These are phyloP conservation scores for Hemiscyllium ocellatum DNA, from an alignment of 2,113 vertebrate genomes.

Conservation along the genomic window DNA sequence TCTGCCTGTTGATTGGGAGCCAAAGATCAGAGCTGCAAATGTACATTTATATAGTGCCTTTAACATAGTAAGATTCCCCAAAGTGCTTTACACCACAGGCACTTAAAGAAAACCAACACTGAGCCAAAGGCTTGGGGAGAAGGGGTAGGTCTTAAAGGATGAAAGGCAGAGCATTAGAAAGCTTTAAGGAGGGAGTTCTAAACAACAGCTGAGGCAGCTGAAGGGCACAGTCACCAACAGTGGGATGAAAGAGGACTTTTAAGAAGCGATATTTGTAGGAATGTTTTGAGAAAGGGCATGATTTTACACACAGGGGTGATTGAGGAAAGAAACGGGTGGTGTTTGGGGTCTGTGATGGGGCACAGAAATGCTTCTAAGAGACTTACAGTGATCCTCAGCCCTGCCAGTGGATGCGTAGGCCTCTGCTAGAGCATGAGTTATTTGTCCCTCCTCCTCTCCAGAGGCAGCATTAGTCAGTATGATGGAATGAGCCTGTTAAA, in stretches of 20 bases:
- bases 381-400: constrained; percentile 55
- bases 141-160: neutral
- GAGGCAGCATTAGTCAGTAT: constrained; percentile 51
- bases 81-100: neutral
- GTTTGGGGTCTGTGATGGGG: neutral
- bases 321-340: neutral
- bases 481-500: constrained; percentile 58
- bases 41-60: neutral
- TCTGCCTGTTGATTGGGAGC: neutral
- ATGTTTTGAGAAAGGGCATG: neutral
- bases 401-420: constrained; percentile 49
- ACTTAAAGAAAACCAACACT: neutral
- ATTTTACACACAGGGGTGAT: neutral
- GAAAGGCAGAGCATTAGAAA: neutral
- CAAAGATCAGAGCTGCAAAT: neutral
- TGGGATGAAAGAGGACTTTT: neutral
- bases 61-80: neutral
- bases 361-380: constrained; percentile 39
- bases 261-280: neutral
- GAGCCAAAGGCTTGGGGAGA: neutral
- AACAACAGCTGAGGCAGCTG: neutral
- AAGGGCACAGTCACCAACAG: neutral
- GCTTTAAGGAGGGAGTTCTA: neutral
- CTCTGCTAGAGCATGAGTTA: constrained; percentile 55
- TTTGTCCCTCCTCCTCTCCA: constrained; percentile 52